phyloP scores from a whole-genome alignment of 2,888 invertebrate species.

The Heliconius hortense region DNA sequence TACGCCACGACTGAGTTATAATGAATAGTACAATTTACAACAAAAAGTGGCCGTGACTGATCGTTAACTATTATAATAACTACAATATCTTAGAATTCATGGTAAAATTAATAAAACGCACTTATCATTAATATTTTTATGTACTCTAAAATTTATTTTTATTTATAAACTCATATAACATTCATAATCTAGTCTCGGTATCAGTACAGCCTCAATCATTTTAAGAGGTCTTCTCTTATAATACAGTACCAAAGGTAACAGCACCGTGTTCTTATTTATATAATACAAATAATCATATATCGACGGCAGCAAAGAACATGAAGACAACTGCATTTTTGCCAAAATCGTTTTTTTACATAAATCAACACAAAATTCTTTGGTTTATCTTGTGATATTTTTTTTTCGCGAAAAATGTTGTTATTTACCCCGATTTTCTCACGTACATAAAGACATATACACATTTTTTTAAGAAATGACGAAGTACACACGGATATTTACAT shows the following conservation, averaged over 20 bases:
- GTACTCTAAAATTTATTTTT: not conserved
- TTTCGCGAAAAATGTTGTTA: too few species aligned
- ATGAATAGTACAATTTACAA: not conserved
- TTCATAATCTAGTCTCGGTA: not conserved
- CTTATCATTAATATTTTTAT: not conserved
- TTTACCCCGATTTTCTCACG: too few species aligned
- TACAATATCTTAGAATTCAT: not conserved
- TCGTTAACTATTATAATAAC: not conserved
- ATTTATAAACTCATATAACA: not conserved
- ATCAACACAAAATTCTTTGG: too few species aligned
- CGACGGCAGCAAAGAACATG: too few species aligned
- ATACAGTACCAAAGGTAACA: conserved; percentile 2
- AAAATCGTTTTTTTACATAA: too few species aligned
- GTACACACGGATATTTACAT: too few species aligned
- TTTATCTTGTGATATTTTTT: too few species aligned
- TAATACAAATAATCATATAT: not conserved
- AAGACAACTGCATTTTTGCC: too few species aligned
- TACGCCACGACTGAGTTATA: not conserved
- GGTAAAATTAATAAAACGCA: not conserved
- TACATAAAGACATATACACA: too few species aligned
- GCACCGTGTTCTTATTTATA: not conserved
- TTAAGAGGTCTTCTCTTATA: not conserved
- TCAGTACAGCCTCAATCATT: not conserved
- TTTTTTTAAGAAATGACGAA: too few species aligned
- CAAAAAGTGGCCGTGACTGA: not conserved